phyloP scores from a whole-genome alignment of 2,888 invertebrate genomes.

The Catocala fraxini region DNA sequence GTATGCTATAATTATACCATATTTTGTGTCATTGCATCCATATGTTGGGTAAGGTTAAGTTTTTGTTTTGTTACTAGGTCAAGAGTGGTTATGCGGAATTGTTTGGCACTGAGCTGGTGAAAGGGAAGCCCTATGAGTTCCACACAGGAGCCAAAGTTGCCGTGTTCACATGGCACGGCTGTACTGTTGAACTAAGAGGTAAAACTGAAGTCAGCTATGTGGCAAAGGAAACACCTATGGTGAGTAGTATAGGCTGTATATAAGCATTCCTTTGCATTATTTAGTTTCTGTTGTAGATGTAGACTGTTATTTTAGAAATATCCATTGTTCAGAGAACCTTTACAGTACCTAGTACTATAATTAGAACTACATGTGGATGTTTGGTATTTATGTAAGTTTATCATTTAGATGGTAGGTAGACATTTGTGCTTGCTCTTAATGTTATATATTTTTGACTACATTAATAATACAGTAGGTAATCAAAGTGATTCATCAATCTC shows the following conservation, averaged over 20 bases:
- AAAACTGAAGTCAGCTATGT: constrained; percentile 97
- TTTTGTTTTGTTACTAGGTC: constrained; percentile 85
- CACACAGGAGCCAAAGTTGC: constrained; percentile 97
- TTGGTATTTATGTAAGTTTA: too few species aligned
- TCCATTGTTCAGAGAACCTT: too few species aligned
- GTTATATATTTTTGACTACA: too few species aligned
- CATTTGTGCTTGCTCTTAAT: too few species aligned
- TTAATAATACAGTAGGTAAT: too few species aligned
- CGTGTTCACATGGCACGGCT: constrained; percentile 98
- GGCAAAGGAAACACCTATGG: constrained; percentile 99
- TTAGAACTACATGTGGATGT: too few species aligned
- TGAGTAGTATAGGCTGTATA: constrained; percentile 55
- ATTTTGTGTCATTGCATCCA: not conserved
- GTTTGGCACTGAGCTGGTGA: constrained; percentile 98
- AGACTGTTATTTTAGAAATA: too few species aligned
- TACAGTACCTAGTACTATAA: too few species aligned
- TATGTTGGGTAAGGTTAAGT: constrained; percentile 28
- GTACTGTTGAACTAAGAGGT: constrained; percentile 94
- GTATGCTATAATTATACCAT: not conserved
- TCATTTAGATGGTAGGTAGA: too few species aligned
- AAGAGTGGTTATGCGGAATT: constrained; percentile 97
- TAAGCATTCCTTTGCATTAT: not conserved
- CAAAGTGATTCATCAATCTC: too few species aligned
- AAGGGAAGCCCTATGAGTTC: constrained; percentile 97
- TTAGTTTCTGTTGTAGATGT: not conserved